Evolutionary conservation across 2,113 vertebrate species (phyloP), one percentile per base, ranked within the genome.

Genomic region (Noctilio leporinus): DNA sequence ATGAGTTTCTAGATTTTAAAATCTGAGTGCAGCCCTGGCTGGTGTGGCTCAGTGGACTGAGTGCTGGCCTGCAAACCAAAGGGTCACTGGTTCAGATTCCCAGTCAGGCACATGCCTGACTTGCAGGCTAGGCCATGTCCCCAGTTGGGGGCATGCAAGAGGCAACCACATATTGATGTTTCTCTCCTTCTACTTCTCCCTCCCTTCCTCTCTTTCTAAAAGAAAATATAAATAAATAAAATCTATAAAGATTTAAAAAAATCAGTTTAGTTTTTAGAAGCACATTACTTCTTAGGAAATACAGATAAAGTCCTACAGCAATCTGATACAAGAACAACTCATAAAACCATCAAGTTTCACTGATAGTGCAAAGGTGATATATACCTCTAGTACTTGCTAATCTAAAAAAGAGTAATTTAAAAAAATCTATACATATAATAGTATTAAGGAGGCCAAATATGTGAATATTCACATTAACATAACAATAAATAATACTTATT

Each of bases 401-500:
- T 9, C 43, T 1, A 78, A 1, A 30, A 20, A 94, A 86, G 5
- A 15, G 6, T 16, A 91, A 22, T 43, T 70, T 2, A 20, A 59
- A 43, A 73, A 93, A 62, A 38, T 72, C 19, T 83, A 75, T 22
- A 82, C 5, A 78, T 43, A 14, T 26, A 82, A 59, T 76, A 10
- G 49, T 75, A 47, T 85, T 73, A 85, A 89, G n/a, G 82, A 84
- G 70, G 73, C 5, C 40, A 70, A 84, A 84, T 11, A 92, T 76
- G 51, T 1, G 89, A 94, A 80, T 92, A 65, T 30, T 76, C 70
- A 3, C 24, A 87, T 93, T 96, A 76, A 51, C 28, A 77, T 93
- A 93, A 87, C 69, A 95, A 80, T 95, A 82, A 96, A 95, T 84
- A 35, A 92, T 4, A 73, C 86, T 77, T 72, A n/a, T 93, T 11